Evolutionary conservation across 2,888 invertebrate species (phyloP), one percentile per base, ranked within the genome.

Genomic region (Abrostola tripartita): DNA sequence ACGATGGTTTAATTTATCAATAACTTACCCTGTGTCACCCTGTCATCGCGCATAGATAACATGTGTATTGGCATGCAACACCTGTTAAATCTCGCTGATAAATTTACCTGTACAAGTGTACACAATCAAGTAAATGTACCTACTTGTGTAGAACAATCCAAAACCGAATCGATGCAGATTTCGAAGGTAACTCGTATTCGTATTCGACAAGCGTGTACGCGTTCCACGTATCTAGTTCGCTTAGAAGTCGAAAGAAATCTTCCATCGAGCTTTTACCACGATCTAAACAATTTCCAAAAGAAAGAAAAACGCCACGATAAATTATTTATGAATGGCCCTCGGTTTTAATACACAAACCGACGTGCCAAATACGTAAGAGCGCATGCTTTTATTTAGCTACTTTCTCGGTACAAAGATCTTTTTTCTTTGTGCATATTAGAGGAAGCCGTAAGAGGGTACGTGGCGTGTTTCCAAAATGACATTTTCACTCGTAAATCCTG

Each of bases 381-480:
- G 81, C 86, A 88, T 88, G 84, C 86, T 85, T 88, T 87, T 87
- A 86, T 88, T 83, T 75, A 79, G 78, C 78, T 83, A 83, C 83
- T 86, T 85, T 80, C 83, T 84, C 76, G 78, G 74, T 85, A 85
- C 82, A 85, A 82, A 86, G 83, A 86, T 88, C 85, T 85, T 88
- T 85, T 88, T 90, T 88, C 90, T 92, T 89, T 91, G 92, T 90
- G 89, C 90, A 92, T 92, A 91, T 90, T 91, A 90, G 85, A 91
- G 81, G 81, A 83, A 81, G 76, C 81, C 81, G 81, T 89, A 84
- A 88, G 88, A 85, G 85, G 84, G 81, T 84, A 88, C 91, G 90
- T 87, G 89, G 85, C 71, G 76, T 83, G 88, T 87, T 87, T 90
- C 79, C 78, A 65, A 85, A 90, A 90, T 85, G 85, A 81, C 85